Percentiles rank a stretch among this genome's conserved stretches.
phyloP scores from a whole-genome alignment of 92 coral and sea anemone genomes.

The Siderastrea radians region DNA sequence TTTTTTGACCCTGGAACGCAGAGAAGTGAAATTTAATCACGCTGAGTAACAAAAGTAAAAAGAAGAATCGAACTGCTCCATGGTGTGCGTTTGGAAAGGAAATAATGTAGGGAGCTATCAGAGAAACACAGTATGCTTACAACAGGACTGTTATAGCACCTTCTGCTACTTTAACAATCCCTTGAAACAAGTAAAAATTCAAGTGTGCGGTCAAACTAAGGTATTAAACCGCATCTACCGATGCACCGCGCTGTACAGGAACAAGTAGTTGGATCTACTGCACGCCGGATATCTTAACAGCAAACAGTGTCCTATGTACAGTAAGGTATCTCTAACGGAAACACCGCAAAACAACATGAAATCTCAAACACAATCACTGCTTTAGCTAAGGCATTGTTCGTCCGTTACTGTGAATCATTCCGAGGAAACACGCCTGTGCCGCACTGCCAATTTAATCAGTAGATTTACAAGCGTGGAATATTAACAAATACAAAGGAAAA shows the following conservation, averaged over 20 bases:
- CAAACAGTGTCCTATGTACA: not conserved
- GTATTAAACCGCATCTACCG: too few species aligned
- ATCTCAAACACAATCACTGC: not conserved
- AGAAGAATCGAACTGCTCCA: not conserved
- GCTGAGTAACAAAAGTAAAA: not conserved
- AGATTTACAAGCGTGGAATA: not conserved
- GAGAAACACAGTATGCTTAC: not conserved
- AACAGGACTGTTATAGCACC: too few species aligned
- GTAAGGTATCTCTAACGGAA: not conserved
- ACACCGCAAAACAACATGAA: not conserved
- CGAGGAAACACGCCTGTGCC: not conserved
- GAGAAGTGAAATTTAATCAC: not conserved
- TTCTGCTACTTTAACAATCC: too few species aligned
- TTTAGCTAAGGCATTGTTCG: not conserved
- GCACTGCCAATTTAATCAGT: not conserved
- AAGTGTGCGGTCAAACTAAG: too few species aligned
- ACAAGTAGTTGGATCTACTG: too few species aligned
- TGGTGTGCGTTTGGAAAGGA: not conserved
- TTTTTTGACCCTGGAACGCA: not conserved
- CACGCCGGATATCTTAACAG: not conserved
- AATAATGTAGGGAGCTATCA: too few species aligned
- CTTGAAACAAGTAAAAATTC: too few species aligned
- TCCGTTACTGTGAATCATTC: not conserved
- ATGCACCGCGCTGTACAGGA: too few species aligned
- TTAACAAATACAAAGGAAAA: slow-evolving; percentile 32